These are phyloP conservation scores for Willisornis vidua DNA, from an alignment of 2,113 vertebrate genomes.

Conservation along the genomic window DNA sequence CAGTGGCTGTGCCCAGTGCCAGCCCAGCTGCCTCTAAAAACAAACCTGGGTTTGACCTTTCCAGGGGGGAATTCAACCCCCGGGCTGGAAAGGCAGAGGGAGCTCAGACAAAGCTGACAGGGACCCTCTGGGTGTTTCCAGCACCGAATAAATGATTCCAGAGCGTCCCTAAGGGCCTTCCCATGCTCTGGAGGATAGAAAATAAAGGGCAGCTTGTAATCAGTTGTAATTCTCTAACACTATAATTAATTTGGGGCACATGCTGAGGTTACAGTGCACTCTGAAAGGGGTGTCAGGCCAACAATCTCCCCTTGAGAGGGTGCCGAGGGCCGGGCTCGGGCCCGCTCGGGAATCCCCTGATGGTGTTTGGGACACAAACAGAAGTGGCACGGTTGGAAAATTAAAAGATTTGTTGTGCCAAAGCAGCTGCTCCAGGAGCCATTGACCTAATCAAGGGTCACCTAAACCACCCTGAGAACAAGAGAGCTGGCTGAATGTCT, in stretches of 20 bases:
- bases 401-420: fast-evolving
- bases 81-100: neutral
- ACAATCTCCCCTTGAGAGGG: neutral
- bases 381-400: fast-evolving
- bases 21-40: neutral
- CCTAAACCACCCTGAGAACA: too few species aligned
- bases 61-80: neutral
- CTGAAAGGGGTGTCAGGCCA: neutral
- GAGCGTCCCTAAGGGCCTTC: neutral
- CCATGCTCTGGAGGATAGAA: neutral
- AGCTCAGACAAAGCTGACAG: neutral
- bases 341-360: fast-evolving
- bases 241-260: neutral
- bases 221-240: neutral
- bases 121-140: neutral
- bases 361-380: neutral
- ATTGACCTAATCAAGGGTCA: neutral
- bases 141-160: neutral
- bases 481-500: fast-evolving
- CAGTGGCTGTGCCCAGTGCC: neutral
- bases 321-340: neutral
- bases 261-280: neutral
- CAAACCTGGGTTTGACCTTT: slow-evolving; percentile 14
- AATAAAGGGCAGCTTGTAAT: neutral
- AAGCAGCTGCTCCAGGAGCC: neutral